These are phyloP conservation scores for Megaleporinus macrocephalus DNA, from an alignment of 2,113 vertebrate genomes.

Conservation along the genomic window DNA sequence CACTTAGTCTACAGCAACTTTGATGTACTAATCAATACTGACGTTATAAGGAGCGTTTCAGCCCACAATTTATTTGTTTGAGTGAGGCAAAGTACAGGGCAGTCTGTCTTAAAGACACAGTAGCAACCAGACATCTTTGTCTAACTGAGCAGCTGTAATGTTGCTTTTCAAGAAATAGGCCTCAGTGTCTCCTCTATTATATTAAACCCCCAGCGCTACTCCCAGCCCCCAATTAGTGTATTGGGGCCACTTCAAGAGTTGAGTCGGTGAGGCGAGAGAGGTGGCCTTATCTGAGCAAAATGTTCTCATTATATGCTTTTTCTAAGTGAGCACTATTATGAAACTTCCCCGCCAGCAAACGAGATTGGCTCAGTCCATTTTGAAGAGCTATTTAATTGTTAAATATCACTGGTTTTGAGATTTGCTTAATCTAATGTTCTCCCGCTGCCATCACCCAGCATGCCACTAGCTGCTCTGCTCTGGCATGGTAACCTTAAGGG, in stretches of 20 bases:
- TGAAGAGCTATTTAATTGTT: conserved; percentile 55
- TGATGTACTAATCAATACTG: no score
- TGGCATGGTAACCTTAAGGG: background rate
- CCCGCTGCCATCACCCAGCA: background rate
- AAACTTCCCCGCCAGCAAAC: conserved; percentile 41
- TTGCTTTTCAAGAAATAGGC: background rate
- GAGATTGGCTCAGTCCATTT: conserved; percentile 41
- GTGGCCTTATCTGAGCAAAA: conserved; percentile 34
- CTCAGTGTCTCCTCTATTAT: background rate
- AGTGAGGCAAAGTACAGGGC: no score
- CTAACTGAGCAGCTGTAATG: background rate
- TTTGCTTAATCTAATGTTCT: conserved; percentile 21
- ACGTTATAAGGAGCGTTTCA: no score
- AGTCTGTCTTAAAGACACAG: no score
- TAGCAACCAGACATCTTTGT: no score
- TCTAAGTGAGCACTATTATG: conserved; percentile 38
- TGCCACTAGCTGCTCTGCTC: background rate
- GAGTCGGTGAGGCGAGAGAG: conserved; percentile 26
- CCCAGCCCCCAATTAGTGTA: conserved; percentile 29
- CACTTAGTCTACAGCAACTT: no score
- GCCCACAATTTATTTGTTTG: no score
- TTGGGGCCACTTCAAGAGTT: conserved; percentile 45
- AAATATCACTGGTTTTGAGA: conserved; percentile 41
- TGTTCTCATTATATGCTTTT: conserved; percentile 48
- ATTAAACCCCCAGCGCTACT: background rate